Base-by-base conservation (phyloP, 2,797 vertebrate species). In the Rhadinocentrus ornatus region DNA sequence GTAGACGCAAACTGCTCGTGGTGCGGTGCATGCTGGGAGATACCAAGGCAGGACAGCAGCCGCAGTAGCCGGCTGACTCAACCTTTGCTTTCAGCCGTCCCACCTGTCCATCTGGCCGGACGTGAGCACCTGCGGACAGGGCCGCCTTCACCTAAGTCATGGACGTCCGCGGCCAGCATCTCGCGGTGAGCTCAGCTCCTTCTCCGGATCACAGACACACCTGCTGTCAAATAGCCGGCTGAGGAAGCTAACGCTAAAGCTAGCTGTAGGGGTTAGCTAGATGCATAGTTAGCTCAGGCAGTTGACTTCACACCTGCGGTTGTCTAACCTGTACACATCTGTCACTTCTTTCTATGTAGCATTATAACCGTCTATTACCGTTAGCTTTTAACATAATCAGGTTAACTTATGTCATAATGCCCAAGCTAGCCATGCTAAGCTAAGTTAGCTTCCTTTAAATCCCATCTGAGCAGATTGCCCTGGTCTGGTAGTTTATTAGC, bases 1-100 rank as follows among this genome's bases (percentile, higher is more conserved):
- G 29, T 34, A 35, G 50, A 39, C 39, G n/a, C 44, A 2, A 37
- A 27, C 69, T 39, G 22, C 16, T 1, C 37, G 12, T 59, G n/a
- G 68, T 2, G 85, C 87, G 63, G 75, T 93, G 94, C 93, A 94
- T 93, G 82, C 90, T 92, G 93, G 93, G 93, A 69, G 87, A 82
- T 54, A 22, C 54, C 35, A 69, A 77, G 76, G 82, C 72, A 66
- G 84, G 65, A 24, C 54, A 60, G 68, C 62, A 71, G 69, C 24
- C 81, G 85, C 66, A 75, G 75, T 73, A 62, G 68, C 74, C 82
- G 84, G 88, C 81, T 70, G 81, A 75, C 62, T 82, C 80, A 77
- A 80, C 75, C 84, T 78, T 85, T 73, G 75, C 44, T 73, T 27
- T 8, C 66, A 52, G 67, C 76, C 65, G 66, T 57, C 59, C 75